These are phyloP conservation scores for Brachyptera putata DNA, from an alignment of 2,888 invertebrate genomes.

Conservation along the genomic window DNA sequence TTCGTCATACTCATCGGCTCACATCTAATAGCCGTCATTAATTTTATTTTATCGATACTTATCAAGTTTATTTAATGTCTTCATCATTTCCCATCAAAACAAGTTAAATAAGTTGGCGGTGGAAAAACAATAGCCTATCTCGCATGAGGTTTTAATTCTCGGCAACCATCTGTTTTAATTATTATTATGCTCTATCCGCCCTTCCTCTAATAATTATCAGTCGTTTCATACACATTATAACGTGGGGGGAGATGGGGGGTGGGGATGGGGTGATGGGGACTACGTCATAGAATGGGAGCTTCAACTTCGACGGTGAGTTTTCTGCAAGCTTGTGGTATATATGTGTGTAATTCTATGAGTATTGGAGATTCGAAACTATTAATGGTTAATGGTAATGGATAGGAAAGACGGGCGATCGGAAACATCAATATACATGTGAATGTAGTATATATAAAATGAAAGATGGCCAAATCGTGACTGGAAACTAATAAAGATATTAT, in stretches of 20 bases:
- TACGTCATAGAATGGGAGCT: too few relatives aligned
- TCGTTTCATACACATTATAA: too few relatives aligned
- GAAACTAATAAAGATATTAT: constrained; percentile 28
- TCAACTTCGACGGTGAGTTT: constrained; percentile 14
- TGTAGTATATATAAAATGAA: constrained; percentile 17
- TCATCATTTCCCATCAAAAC: constrained; percentile 7
- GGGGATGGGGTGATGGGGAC: too few relatives aligned
- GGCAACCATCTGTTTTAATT: constrained; percentile 26
- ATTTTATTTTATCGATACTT: constrained; percentile 15
- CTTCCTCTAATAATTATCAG: too few relatives aligned
- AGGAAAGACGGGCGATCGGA: too few relatives aligned
- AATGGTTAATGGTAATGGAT: too few relatives aligned
- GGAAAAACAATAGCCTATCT: constrained; percentile 9
- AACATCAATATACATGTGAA: too few relatives aligned
- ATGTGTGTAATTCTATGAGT: too few relatives aligned
- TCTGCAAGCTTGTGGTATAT: background rate
- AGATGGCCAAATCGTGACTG: constrained; percentile 24
- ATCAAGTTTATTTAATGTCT: constrained; percentile 8
- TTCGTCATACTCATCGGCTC: background rate
- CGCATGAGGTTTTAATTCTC: background rate
- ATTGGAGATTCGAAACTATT: too few relatives aligned
- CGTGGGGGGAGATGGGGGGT: too few relatives aligned
- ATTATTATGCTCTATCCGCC: constrained; percentile 4
- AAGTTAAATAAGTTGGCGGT: background rate
- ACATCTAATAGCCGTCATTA: constrained; percentile 3